A percentile compares a stretch with the other conserved stretches of the same genome.
These are phyloP conservation scores for Drosophila eugracilis DNA, from an alignment of 1,140 invertebrate genomes.

Conservation along the genomic window DNA sequence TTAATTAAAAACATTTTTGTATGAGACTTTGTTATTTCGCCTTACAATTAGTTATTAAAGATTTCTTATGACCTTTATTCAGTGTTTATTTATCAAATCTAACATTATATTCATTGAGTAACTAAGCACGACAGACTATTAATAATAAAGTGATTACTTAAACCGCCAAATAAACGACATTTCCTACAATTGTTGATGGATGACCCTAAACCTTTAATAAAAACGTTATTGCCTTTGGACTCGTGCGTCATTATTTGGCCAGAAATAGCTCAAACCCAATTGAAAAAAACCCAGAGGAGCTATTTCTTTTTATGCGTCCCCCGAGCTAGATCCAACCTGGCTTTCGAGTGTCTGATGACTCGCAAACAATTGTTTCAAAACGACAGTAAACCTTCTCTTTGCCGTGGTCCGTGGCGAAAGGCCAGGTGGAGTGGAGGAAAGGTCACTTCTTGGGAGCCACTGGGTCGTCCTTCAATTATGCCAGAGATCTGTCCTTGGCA, in stretches of 20 bases:
- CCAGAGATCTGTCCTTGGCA: slow-evolving; percentile 52
- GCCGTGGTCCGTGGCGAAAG: slow-evolving; percentile 27
- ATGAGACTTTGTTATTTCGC: not conserved
- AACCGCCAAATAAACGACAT: not conserved
- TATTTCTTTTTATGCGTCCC: slow-evolving; percentile 53
- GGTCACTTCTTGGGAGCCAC: not conserved
- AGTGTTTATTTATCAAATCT: no score
- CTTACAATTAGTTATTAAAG: not conserved
- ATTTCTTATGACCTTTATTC: no score
- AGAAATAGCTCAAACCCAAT: slow-evolving; percentile 39
- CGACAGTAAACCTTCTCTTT: slow-evolving; percentile 47
- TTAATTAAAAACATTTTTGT: not conserved
- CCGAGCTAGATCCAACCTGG: slow-evolving; percentile 53
- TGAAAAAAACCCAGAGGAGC: slow-evolving; percentile 35
- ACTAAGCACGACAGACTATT: no score
- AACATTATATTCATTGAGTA: no score
- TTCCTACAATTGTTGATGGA: not conserved
- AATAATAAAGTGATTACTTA: no score
- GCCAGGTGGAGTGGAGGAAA: slow-evolving; percentile 18
- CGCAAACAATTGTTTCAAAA: slow-evolving; percentile 60
- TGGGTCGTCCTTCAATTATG: slow-evolving; percentile 21
- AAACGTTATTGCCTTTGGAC: not conserved
- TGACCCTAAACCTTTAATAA: not conserved
- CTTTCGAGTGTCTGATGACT: slow-evolving; percentile 24
- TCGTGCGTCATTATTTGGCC: not conserved